Base-by-base conservation (phyloP, 2,888 invertebrate species). In the Melieria omissa region DNA sequence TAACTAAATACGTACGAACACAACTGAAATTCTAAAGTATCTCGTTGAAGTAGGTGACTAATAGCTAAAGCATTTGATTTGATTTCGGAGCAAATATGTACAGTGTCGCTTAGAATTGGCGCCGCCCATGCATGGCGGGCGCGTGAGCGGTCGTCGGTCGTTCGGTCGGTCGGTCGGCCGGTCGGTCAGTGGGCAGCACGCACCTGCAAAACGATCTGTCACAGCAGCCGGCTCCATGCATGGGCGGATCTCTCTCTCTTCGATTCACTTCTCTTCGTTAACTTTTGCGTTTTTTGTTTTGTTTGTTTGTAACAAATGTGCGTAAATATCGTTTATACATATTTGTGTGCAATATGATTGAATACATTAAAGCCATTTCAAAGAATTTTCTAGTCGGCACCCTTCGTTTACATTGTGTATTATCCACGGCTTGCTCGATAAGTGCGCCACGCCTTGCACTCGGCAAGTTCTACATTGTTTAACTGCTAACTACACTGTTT, bases 151-250 rank as follows among this genome's bases (percentile, higher is more conserved):
- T 69, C 42, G 60, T 42, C 1, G 8, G 81, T 82, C 81, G 81
- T 71, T 75, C 68, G 71, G 78, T 82, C 80, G 81, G 80, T 85
- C 83, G 83, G 79, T 85, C 84, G 84, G 81, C 82, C 80, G 78
- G 74, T 79, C 77, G 74, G 57, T 71, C 70, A 57, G 42, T 66
- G 60, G 70, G 16, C 46, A 7, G 42, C 16, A 7, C 44, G 42
- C 46, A 52, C 10, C 52, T 14, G 12, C 10, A 6, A 29, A 29
- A 29, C 29, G 29, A 29, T 29, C 29, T 2, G 29, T 29, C 29
- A 29, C 29, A 3, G 29, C 29, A 3, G 29, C 3, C 29, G 29
- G 29, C 29, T 29, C 29, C 29, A 29, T 29, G 29, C 29, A 29
- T 29, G 29, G 29, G 29, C 29, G 29, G 29, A 29, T 29, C 29